These are phyloP conservation scores for Scortum barcoo DNA, from an alignment of 2,113 vertebrate genomes.

Conservation along the genomic window DNA sequence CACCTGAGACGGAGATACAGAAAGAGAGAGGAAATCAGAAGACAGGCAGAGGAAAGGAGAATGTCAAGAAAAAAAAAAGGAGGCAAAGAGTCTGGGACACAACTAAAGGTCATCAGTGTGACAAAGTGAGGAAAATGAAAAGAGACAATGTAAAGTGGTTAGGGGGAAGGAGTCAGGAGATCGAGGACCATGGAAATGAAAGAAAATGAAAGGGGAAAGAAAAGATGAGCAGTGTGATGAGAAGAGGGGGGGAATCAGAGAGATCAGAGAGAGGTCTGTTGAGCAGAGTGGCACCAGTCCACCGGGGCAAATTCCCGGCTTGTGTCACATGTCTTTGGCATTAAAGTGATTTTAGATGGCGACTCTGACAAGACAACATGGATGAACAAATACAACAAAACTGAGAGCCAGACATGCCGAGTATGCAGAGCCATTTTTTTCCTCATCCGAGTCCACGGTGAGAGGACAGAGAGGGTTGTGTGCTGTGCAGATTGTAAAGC, in stretches of 20 bases:
- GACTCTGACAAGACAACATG: slow-evolving; percentile 11
- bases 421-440: neutral
- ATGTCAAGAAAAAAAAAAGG: neutral
- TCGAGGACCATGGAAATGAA: slow-evolving; percentile 23
- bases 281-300: neutral
- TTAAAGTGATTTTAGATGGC: slow-evolving; percentile 30
- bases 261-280: slow-evolving; percentile 14
- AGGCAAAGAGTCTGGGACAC: slow-evolving; percentile 15
- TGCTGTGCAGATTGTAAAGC: no score
- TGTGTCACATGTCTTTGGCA: slow-evolving; percentile 27
- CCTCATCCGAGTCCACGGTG: no score
- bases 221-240: slow-evolving; percentile 2
- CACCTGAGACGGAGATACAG: slow-evolving; percentile 10
- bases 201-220: slow-evolving; percentile 19
- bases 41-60: slow-evolving; percentile 2
- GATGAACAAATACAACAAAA: slow-evolving; percentile 21
- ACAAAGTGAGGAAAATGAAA: slow-evolving; percentile 49
- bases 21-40: slow-evolving; percentile 9
- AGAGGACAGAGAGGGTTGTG: no score
- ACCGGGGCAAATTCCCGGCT: slow-evolving; percentile 19
- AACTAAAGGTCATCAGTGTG: slow-evolving; percentile 57
- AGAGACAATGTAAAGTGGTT: slow-evolving; percentile 44
- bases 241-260: slow-evolving; percentile 10
- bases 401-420: neutral
- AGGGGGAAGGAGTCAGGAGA: slow-evolving; percentile 30